Evolutionary conservation across 2,888 invertebrate species (phyloP), one percentile per base, ranked within the genome.

Genomic region (Dexiosoma caninum): DNA sequence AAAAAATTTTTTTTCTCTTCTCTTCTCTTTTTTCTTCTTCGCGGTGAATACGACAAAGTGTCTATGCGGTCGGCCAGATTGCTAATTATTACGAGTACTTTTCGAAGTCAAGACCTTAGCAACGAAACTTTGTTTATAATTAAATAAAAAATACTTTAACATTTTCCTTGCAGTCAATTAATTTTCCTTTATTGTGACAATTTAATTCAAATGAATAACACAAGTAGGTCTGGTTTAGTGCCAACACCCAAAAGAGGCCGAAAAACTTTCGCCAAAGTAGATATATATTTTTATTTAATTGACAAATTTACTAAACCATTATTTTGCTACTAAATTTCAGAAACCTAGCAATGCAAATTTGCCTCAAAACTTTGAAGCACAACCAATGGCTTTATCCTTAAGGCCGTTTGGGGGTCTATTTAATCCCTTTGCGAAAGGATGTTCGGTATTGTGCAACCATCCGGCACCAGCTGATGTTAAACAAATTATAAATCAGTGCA

Each of bases 381-480:
- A 91, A 30, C 94, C 94, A 1, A 95, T 95, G 1, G 95, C 95
- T 4, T 94, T 94, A 78, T 92, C 94, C 75, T 90, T 95, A 46
- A 93, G 95, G 59, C 96, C 96, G 0, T 95, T 95, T 86, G 95
- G 95, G 2, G 95, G 94, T 0, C 91, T 96, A 0, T 95, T 94
- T 90, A 96, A 96, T 89, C 96, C 96, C 0, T 96, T 94, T 89
- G 93, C 95, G 0, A 92, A 93, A 81, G 93, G 94, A 6, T 96
- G 96, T 87, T 96, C 96, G 0, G 93, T 96, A 7, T 91, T 96
- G 8, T 96, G 96, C 90, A 96, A 96, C 88, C 96, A 96, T 89
- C 96, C 96, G 0, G 94, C 95, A 1, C 95, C 95, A 75, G 92
- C 91, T 19, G 94, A 94, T 57, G 93, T 94, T 0, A 94, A 93